phyloP scores from a whole-genome alignment of 2,888 invertebrate species.

The Fragum whitleyi region DNA sequence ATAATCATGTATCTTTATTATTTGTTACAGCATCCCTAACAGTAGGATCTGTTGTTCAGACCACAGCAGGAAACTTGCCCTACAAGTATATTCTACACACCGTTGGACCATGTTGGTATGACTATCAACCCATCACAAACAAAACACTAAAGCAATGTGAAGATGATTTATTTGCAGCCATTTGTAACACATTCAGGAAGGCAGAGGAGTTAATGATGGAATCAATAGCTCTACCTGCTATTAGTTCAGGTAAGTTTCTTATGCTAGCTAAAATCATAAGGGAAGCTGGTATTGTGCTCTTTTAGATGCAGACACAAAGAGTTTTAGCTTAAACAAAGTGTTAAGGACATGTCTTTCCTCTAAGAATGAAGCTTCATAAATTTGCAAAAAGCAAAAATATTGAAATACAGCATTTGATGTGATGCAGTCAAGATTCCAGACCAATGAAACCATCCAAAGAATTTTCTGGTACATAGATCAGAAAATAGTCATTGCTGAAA shows the following conservation, averaged over 20 bases:
- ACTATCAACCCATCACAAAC: slow-evolving; percentile 34
- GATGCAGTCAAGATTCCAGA: too few species aligned
- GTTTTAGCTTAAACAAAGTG: neutral
- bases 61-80: slow-evolving; percentile 56
- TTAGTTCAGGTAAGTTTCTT: slow-evolving; percentile 59
- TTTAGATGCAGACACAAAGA: neutral
- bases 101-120: slow-evolving; percentile 61
- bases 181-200: slow-evolving; percentile 50
- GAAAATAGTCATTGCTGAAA: too few species aligned
- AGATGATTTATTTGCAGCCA: slow-evolving; percentile 36
- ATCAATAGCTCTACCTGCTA: slow-evolving; percentile 59
- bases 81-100: slow-evolving; percentile 59
- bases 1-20: neutral
- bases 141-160: slow-evolving; percentile 34
- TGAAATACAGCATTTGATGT: too few species aligned
- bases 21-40: neutral
- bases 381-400: too few species aligned
- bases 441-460: too few species aligned
- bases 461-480: too few species aligned
- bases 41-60: slow-evolving; percentile 41
- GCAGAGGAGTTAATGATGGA: slow-evolving; percentile 39
- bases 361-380: too few species aligned
- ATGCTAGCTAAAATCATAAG: too few species aligned
- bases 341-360: too few species aligned
- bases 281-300: too few species aligned